phyloP scores from a whole-genome alignment of 1,140 invertebrate species.

The Paraescarpia echinospica region DNA sequence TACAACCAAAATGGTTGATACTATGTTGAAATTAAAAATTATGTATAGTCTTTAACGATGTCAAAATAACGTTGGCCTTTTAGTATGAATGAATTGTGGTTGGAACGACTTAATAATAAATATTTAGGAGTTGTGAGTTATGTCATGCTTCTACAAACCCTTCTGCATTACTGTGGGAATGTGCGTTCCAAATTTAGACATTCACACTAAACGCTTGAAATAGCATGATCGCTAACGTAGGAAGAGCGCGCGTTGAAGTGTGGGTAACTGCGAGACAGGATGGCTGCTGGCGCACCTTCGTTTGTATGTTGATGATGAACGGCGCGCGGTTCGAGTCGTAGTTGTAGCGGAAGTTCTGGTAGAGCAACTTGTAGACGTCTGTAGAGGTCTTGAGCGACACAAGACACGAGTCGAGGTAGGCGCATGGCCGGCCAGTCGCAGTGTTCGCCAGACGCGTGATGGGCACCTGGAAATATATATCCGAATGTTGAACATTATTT shows the following conservation, averaged over 20 bases:
- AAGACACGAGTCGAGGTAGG: not conserved
- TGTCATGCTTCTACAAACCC: too few species aligned
- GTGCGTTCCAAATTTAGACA: too few species aligned
- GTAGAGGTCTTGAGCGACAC: not conserved
- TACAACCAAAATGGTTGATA: too few species aligned
- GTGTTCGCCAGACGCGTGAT: not conserved
- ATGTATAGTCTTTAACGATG: too few species aligned
- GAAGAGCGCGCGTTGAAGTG: not conserved
- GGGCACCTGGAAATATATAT: not conserved
- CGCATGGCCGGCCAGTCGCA: not conserved
- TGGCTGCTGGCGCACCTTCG: not conserved
- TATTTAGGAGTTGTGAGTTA: too few species aligned
- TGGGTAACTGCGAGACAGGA: not conserved
- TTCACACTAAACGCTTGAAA: too few species aligned
- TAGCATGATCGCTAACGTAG: not conserved
- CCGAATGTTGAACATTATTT: too few species aligned
- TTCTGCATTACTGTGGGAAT: too few species aligned
- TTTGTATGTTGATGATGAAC: not conserved
- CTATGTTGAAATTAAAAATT: too few species aligned
- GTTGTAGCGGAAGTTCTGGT: slow-evolving; percentile 3
- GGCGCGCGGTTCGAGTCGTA: not conserved
- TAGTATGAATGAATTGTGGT: too few species aligned
- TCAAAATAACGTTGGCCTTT: too few species aligned
- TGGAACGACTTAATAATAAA: too few species aligned
- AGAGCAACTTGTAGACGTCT: not conserved